These are phyloP conservation scores for Camelus dromedarius DNA, from an alignment of 2,113 vertebrate genomes.

Conservation along the genomic window DNA sequence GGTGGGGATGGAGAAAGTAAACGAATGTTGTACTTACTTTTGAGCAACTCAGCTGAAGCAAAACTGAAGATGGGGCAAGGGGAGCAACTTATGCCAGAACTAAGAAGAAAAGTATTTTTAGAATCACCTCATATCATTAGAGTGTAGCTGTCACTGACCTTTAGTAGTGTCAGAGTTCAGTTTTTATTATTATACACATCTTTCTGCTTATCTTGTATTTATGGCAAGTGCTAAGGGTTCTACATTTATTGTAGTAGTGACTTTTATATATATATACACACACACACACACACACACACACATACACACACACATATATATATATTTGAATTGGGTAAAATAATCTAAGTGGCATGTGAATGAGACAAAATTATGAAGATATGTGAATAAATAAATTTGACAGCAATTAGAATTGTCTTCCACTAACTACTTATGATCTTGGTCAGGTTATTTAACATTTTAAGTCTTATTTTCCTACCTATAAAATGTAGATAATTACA, in stretches of 20 bases:
- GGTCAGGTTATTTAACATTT: not conserved
- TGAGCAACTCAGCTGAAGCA: not conserved
- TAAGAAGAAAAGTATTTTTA: not conserved
- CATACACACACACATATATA: not conserved
- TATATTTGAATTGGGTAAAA: not conserved
- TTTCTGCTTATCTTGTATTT: not conserved
- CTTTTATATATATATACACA: not conserved
- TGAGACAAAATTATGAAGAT: not conserved
- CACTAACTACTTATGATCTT: not conserved
- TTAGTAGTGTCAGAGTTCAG: not conserved
- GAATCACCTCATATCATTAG: not conserved
- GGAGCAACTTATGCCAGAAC: not conserved
- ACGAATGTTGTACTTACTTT: not conserved
- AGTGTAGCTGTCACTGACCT: not conserved
- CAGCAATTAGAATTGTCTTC: not conserved
- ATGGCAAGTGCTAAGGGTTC: not conserved
- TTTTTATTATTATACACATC: not conserved
- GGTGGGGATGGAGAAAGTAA: not conserved
- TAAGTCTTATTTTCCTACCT: not conserved
- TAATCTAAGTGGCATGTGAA: not conserved
- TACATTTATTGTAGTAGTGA: not conserved
- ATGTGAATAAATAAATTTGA: not conserved
- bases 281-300: too few relatives aligned
- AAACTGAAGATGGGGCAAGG: not conserved
- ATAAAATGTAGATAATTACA: not conserved